phyloP scores from a whole-genome alignment of 2,113 vertebrate species.

The Meles meles region DNA sequence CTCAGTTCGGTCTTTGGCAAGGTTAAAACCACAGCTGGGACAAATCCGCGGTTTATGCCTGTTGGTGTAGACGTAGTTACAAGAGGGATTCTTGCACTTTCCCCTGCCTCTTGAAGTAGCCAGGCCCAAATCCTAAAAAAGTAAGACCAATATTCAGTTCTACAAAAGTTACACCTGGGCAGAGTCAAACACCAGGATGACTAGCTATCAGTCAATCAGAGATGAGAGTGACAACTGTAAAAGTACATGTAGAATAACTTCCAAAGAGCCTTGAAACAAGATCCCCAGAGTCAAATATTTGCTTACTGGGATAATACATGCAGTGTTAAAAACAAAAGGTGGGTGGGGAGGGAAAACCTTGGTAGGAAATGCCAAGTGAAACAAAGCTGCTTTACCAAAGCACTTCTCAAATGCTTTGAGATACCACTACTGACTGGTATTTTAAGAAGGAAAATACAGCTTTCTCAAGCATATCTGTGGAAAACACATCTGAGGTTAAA shows the following conservation, averaged over 20 bases:
- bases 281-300: background rate
- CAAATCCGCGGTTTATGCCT: slow-evolving; percentile 94
- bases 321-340: background rate
- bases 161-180: background rate
- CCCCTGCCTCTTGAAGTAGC: slow-evolving; percentile 95
- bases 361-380: background rate
- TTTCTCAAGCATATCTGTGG: background rate
- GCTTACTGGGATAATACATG: background rate
- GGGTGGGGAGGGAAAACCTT: background rate
- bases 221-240: background rate
- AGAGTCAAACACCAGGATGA: slow-evolving; percentile 16
- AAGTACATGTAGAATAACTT: slow-evolving; percentile 11
- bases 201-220: background rate
- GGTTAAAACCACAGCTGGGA: slow-evolving; percentile 93
- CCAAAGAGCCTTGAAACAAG: background rate
- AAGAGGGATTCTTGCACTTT: slow-evolving; percentile 94
- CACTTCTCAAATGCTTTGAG: background rate
- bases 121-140: slow-evolving; percentile 92
- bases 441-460: background rate
- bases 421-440: background rate
- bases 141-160: slow-evolving; percentile 9
- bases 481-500: background rate
- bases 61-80: slow-evolving; percentile 96
- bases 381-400: background rate
- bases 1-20: slow-evolving; percentile 88